phyloP scores from a whole-genome alignment of 2,113 vertebrate species.

The Acrocephalus kingi region DNA sequence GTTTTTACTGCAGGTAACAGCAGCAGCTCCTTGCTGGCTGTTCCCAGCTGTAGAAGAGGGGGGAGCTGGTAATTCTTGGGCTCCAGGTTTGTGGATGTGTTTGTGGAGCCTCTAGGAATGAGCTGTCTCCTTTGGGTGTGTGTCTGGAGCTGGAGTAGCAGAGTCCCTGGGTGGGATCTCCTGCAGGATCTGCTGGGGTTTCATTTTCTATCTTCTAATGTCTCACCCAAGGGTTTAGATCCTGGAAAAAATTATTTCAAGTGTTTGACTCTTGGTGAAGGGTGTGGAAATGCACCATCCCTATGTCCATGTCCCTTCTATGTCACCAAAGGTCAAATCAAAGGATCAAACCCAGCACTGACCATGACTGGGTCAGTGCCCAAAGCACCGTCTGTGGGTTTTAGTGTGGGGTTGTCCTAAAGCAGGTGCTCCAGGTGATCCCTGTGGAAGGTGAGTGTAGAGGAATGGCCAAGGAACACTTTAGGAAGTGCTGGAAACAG shows the following conservation, averaged over 20 bases:
- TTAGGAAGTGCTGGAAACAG: not conserved
- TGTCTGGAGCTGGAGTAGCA: not conserved
- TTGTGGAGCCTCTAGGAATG: not conserved
- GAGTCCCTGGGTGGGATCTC: not conserved
- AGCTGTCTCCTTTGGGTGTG: not conserved
- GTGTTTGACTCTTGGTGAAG: not conserved
- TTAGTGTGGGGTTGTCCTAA: not conserved
- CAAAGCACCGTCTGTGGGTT: not conserved
- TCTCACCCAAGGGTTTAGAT: not conserved
- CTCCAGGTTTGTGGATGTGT: not conserved
- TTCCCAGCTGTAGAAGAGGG: not conserved
- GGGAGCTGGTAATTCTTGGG: not conserved
- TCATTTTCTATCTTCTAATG: not conserved
- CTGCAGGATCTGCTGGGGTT: not conserved
- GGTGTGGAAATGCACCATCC: not conserved
- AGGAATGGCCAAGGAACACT: not conserved
- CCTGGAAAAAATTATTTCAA: not conserved
- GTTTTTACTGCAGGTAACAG: not conserved
- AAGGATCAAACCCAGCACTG: not conserved
- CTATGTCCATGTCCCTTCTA: accelerated
- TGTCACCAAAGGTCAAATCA: not conserved
- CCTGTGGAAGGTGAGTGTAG: not conserved
- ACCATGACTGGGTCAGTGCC: accelerated
- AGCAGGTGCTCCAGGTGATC: not conserved
- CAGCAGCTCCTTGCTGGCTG: not conserved